Conservation (phyloP, 2,797 vertebrate genomes). For the Spheniscus humboldti region DNA sequence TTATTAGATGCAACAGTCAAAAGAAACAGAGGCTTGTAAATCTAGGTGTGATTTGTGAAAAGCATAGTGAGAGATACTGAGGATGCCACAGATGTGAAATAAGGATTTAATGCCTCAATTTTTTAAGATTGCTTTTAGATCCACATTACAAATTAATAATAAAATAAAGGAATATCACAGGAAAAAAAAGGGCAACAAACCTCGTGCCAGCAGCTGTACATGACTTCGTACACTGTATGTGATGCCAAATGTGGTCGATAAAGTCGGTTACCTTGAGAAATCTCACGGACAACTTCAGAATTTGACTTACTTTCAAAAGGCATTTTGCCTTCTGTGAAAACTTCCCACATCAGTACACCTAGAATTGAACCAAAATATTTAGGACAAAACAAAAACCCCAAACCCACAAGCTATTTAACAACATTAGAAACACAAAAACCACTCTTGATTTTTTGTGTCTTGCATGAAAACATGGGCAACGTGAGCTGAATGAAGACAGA, state of each 20-base stretch:
- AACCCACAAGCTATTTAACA: not conserved
- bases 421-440: not conserved
- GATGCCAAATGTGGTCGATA: slow-evolving; percentile 80
- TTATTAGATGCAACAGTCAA: not conserved
- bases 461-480: not conserved
- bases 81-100: not conserved
- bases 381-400: not conserved
- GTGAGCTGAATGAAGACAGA: not conserved
- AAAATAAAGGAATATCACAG: not conserved
- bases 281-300: slow-evolving; percentile 79
- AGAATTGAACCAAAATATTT: not conserved
- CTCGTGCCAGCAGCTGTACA: slow-evolving; percentile 91
- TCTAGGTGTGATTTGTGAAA: not conserved
- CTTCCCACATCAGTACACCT: slow-evolving; percentile 93
- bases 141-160: not conserved
- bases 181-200: slow-evolving; percentile 49
- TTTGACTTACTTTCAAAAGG: slow-evolving; percentile 84
- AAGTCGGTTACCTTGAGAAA: slow-evolving; percentile 83
- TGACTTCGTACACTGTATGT: slow-evolving; percentile 75
- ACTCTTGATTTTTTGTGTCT: not conserved
- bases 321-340: slow-evolving; percentile 84
- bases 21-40: not conserved
- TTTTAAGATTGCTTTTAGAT: not conserved
- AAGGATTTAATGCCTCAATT: not conserved
- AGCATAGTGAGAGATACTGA: not conserved